These are phyloP conservation scores for Phaenicophaeus curvirostris DNA, from an alignment of 2,797 vertebrate genomes.

Conservation along the genomic window DNA sequence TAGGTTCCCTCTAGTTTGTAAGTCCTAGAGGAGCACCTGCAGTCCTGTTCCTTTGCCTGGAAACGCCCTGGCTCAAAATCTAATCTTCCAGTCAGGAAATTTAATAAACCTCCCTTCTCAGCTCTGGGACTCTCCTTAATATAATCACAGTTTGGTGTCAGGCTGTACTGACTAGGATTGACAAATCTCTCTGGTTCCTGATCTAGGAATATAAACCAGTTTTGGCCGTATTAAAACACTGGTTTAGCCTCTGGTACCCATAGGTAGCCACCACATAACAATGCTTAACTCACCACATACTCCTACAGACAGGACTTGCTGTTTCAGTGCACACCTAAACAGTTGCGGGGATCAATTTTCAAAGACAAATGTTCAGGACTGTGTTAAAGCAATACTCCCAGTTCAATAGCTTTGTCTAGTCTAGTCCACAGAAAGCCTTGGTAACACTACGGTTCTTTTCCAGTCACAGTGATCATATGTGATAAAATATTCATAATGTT, in stretches of 20 bases:
- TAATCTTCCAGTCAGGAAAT: not conserved
- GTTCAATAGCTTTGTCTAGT: not conserved
- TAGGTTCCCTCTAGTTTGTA: not conserved
- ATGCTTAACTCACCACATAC: not conserved
- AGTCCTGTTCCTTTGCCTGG: not conserved
- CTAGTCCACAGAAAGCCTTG: not conserved
- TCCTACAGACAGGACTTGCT: not conserved
- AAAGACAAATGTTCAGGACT: not conserved
- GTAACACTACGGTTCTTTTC: not conserved
- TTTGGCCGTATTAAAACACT: not conserved
- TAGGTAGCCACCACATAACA: not conserved
- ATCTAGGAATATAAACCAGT: not conserved
- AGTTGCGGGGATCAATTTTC: not conserved
- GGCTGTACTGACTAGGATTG: not conserved
- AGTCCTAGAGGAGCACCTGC: not conserved
- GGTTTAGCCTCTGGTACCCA: not conserved
- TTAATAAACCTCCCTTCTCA: not conserved
- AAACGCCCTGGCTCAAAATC: not conserved
- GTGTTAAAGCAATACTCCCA: not conserved
- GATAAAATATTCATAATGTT: conserved; percentile 21
- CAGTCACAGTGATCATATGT: not conserved
- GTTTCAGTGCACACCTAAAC: not conserved
- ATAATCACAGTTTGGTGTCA: not conserved
- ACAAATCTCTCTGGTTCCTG: not conserved
- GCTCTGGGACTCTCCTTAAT: not conserved